Evolutionary conservation across 1,140 invertebrate species (phyloP).

Genomic region (Chlorops oryzae): DNA sequence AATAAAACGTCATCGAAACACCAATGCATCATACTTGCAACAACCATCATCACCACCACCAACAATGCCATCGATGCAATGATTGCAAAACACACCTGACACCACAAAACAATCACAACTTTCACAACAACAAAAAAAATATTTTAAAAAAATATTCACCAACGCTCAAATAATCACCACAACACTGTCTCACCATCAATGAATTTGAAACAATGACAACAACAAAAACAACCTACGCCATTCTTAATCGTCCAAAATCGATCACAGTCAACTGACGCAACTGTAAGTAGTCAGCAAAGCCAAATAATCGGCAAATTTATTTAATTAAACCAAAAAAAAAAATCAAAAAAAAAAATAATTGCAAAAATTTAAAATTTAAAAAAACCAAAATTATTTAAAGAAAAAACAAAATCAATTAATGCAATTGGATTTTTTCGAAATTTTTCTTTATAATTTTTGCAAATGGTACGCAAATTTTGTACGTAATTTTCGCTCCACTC

Average conservation of each 20-base stretch:
- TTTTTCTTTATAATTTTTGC: neutral
- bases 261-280: slow-evolving; percentile 16
- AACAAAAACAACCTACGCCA: neutral
- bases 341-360: neutral
- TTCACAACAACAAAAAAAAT: neutral
- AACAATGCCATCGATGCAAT: neutral
- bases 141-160: neutral
- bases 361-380: neutral
- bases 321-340: neutral
- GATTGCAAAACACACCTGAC: neutral
- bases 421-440: neutral
- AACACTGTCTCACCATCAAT: neutral
- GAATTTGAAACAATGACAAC: neutral
- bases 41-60: neutral
- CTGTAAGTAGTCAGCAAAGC: slow-evolving; percentile 14
- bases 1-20: too few species aligned
- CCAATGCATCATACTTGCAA: too few species aligned
- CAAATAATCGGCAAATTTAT: neutral
- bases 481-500: too few species aligned
- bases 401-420: slow-evolving; percentile 1
- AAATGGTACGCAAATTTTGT: too few species aligned
- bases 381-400: neutral
- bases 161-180: slow-evolving; percentile 1
- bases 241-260: slow-evolving; percentile 7
- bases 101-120: neutral